A percentile compares a stretch with the other conserved stretches of the same genome.
phyloP scores from a whole-genome alignment of 2,797 vertebrate genomes.

The Rhodeus uyekii region DNA sequence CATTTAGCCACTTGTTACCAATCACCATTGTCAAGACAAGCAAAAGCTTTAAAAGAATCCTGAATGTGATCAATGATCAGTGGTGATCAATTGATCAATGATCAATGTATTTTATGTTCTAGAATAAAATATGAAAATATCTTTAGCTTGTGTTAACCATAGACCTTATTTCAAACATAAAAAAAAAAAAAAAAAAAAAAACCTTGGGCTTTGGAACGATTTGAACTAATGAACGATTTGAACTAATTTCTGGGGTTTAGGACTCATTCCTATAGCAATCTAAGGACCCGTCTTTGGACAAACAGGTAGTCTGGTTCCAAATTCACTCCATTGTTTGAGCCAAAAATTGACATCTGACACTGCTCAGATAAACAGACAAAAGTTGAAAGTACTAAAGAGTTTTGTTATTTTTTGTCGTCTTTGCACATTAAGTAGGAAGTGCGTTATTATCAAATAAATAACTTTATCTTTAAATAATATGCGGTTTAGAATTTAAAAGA shows the following conservation, averaged over 20 bases:
- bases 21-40: too few relatives aligned
- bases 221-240: too few relatives aligned
- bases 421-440: neutral
- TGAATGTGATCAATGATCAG: too few relatives aligned
- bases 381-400: neutral
- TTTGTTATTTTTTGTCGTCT: too few relatives aligned
- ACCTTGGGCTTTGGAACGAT: too few relatives aligned
- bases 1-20: neutral
- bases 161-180: too few relatives aligned
- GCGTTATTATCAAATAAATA: neutral
- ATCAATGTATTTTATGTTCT: too few relatives aligned
- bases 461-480: neutral
- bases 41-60: too few relatives aligned
- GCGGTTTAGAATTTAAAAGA: slow-evolving; percentile 29
- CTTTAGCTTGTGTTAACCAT: too few relatives aligned
- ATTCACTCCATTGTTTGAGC: neutral
- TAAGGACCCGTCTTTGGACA: neutral
- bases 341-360: neutral
- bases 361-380: neutral
- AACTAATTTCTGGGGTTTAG: neutral
- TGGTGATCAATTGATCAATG: too few relatives aligned
- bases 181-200: neutral
- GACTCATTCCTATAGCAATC: neutral
- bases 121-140: too few relatives aligned
- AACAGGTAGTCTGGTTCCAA: neutral